Evolutionary conservation across 2,797 vertebrate species (phyloP).

Genomic region (Schizopygopsis malacanthus): DNA sequence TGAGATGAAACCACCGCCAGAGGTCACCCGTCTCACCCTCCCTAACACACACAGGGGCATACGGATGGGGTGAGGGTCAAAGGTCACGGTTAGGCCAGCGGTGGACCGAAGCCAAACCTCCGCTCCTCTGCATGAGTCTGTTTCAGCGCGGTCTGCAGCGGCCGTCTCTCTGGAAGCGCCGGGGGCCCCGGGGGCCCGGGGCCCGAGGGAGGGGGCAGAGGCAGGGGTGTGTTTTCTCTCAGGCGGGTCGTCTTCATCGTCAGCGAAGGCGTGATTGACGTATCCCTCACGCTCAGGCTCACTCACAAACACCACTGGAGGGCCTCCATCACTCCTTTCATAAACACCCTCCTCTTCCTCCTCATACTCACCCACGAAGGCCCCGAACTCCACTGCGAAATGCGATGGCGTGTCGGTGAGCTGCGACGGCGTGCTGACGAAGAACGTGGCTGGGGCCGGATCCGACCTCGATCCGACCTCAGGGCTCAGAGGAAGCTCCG

Average conservation of each 20-base stretch:
- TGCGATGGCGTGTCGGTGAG: slow-evolving; percentile 67
- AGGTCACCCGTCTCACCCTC: slow-evolving; percentile 40
- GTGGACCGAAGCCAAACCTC: slow-evolving; percentile 81
- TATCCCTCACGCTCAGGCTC: slow-evolving; percentile 69
- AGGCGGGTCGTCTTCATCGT: slow-evolving; percentile 72
- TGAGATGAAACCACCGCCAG: slow-evolving; percentile 16
- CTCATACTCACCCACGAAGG: slow-evolving; percentile 94
- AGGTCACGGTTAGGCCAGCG: background rate
- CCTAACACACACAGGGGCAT: slow-evolving; percentile 19
- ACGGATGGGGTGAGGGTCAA: slow-evolving; percentile 18
- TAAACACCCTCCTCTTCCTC: slow-evolving; percentile 46
- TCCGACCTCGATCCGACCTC: slow-evolving; percentile 89
- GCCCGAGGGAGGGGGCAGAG: slow-evolving; percentile 20
- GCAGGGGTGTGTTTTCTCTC: slow-evolving; percentile 53
- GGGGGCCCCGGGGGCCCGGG: slow-evolving; percentile 60
- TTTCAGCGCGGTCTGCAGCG: slow-evolving; percentile 71
- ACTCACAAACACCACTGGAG: slow-evolving; percentile 36
- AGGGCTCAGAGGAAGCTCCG: slow-evolving; percentile 73
- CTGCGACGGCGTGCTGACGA: slow-evolving; percentile 87
- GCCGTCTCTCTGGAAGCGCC: slow-evolving; percentile 59
- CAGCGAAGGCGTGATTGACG: slow-evolving; percentile 83
- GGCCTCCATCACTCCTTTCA: slow-evolving; percentile 47
- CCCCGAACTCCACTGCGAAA: slow-evolving; percentile 90
- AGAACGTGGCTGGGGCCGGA: slow-evolving; percentile 78
- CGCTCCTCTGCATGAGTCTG: slow-evolving; percentile 69